Evolutionary conservation across 2,888 invertebrate genomes (phyloP).

Genomic region (Plagodis pulveraria): DNA sequence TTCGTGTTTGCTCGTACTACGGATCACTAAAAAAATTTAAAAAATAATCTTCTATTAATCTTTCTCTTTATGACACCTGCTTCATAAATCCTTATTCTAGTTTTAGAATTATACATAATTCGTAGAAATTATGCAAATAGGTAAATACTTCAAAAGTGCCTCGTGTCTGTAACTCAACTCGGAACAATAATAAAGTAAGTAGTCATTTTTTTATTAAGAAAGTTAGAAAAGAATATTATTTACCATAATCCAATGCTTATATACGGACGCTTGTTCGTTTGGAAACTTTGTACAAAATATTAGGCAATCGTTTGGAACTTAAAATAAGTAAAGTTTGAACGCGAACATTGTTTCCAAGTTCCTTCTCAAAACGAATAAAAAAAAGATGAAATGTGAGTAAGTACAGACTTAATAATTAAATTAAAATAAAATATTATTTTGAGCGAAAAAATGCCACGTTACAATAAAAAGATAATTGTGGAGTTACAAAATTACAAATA

Average conservation of each 20-base stretch:
- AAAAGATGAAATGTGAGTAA: conserved; percentile 28
- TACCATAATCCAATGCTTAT: conserved; percentile 15
- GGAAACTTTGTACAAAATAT: conserved; percentile 23
- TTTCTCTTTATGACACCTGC: too few relatives aligned
- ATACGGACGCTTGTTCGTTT: background rate
- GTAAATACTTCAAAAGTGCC: conserved; percentile 1
- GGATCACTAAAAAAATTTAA: too few relatives aligned
- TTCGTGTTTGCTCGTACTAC: too few relatives aligned
- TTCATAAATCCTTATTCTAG: too few relatives aligned
- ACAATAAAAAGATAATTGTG: too few relatives aligned
- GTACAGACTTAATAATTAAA: too few relatives aligned
- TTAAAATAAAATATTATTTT: too few relatives aligned
- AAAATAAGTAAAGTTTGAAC: conserved; percentile 23
- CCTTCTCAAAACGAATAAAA: conserved; percentile 32
- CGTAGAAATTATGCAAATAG: conserved; percentile 10
- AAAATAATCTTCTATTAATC: too few relatives aligned
- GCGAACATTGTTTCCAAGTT: conserved; percentile 32
- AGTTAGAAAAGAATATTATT: conserved; percentile 14
- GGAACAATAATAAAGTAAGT: conserved; percentile 1
- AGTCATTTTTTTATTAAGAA: too few relatives aligned
- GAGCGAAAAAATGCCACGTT: too few relatives aligned
- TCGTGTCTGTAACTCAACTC: background rate
- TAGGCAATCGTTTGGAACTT: conserved; percentile 32
- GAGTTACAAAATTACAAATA: too few relatives aligned
- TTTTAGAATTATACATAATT: conserved; percentile 2